phyloP scores from a whole-genome alignment of 2,797 vertebrate species.

The Chiloscyllium punctatum region DNA sequence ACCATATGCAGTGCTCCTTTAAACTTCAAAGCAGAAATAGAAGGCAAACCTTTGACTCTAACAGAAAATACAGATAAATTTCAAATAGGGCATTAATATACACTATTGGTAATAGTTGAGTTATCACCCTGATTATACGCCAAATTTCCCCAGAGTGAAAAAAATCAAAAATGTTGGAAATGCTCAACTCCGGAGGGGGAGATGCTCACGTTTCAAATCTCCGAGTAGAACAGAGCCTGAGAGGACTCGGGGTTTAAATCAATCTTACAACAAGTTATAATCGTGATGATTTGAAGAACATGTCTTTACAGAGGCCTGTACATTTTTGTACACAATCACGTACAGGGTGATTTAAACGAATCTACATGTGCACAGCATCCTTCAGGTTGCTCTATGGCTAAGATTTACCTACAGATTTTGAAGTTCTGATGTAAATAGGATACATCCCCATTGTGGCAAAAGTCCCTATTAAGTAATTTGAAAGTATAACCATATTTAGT shows the following conservation, averaged over 20 bases:
- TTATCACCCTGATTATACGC: background rate
- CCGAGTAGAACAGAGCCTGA: background rate
- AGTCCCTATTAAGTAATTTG: background rate
- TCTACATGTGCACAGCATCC: background rate
- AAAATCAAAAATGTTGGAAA: background rate
- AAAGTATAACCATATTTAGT: background rate
- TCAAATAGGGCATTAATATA: background rate
- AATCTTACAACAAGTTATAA: background rate
- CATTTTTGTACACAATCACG: background rate
- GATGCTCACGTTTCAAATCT: background rate
- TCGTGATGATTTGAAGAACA: background rate
- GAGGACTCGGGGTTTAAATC: background rate
- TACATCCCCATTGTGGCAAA: background rate
- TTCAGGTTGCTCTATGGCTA: background rate
- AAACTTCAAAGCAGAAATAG: conserved; percentile 82
- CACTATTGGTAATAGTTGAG: background rate
- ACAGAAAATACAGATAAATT: conserved; percentile 27
- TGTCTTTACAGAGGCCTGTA: no score
- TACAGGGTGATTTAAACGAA: background rate
- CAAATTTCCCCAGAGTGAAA: background rate
- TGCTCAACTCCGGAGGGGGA: background rate
- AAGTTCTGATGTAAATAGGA: background rate
- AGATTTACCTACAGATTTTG: background rate
- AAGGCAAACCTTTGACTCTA: conserved; percentile 80
- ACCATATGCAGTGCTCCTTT: conserved; percentile 78